Conservation (phyloP, 2,797 vertebrate species). For the Pipistrellus pipistrellus region DNA sequence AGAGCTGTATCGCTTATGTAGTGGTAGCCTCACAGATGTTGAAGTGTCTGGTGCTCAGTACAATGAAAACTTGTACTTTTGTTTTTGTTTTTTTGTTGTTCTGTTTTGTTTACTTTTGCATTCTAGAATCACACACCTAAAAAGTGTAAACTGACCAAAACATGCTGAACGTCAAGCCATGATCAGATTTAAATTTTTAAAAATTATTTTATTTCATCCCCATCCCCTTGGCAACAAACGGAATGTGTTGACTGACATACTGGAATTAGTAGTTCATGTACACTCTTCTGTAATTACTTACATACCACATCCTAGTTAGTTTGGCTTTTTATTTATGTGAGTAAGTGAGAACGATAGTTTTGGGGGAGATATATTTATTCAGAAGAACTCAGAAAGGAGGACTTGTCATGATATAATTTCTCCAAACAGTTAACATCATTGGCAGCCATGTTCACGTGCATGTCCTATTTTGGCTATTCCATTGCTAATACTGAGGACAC, state of each 20-base stretch:
- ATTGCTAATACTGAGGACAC: background rate
- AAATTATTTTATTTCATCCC: background rate
- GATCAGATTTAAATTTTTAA: background rate
- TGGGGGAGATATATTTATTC: background rate
- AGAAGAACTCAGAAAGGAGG: background rate
- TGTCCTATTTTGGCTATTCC: background rate
- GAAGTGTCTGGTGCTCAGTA: background rate
- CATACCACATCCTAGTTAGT: background rate
- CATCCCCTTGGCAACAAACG: background rate
- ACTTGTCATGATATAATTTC: background rate
- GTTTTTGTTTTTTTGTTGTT: background rate
- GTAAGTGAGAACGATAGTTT: background rate
- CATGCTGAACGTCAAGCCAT: background rate
- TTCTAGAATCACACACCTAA: background rate
- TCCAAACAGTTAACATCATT: background rate
- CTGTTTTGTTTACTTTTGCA: background rate
- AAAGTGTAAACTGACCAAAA: background rate
- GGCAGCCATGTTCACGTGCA: background rate
- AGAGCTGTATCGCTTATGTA: background rate
- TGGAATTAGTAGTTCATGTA: background rate
- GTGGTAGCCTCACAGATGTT: background rate
- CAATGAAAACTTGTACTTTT: background rate
- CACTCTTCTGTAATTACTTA: background rate
- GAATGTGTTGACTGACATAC: background rate
- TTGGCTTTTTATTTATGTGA: conserved; percentile 36